phyloP scores from a whole-genome alignment of 2,113 vertebrate genomes.

The Motacilla tschutschensis region DNA sequence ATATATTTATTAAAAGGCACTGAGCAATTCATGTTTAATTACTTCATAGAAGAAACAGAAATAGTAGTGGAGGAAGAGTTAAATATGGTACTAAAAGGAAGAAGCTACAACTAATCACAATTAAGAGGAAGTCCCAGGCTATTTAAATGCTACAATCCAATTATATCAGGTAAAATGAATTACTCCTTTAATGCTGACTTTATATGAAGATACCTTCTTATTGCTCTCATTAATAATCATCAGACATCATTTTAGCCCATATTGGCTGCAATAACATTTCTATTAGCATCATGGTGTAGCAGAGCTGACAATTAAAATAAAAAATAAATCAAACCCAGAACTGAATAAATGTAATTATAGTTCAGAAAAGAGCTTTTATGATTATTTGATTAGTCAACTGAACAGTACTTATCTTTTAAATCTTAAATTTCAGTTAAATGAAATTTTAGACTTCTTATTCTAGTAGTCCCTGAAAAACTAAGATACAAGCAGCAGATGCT shows the following conservation, averaged over 20 bases:
- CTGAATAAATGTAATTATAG: conserved; percentile 77
- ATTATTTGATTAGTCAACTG: conserved; percentile 81
- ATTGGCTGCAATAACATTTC: conserved; percentile 88
- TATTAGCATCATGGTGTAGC: conserved; percentile 78
- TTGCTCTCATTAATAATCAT: conserved; percentile 96
- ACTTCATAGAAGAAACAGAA: conserved; percentile 72
- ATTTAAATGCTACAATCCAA: conserved; percentile 85
- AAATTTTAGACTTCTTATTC: conserved; percentile 23
- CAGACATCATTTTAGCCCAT: conserved; percentile 85
- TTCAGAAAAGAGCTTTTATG: conserved; percentile 80
- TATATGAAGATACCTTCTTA: conserved; percentile 91
- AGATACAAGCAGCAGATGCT: not conserved
- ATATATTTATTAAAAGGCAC: conserved; percentile 67
- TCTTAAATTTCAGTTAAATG: conserved; percentile 56
- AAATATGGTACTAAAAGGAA: conserved; percentile 75
- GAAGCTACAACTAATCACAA: conserved; percentile 78
- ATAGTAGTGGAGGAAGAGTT: conserved; percentile 74
- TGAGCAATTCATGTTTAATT: conserved; percentile 72
- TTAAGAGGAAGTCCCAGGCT: conserved; percentile 82
- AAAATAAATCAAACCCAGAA: conserved; percentile 81
- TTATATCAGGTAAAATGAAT: conserved; percentile 85
- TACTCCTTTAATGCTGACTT: conserved; percentile 90
- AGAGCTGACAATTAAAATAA: conserved; percentile 82
- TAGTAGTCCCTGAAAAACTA: not conserved
- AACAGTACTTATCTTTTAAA: conserved; percentile 65